Percentiles rank a stretch among this genome's conserved stretches.
Evolutionary conservation across 2,888 invertebrate species (phyloP).

Genomic region (Coenonympha glycerion): DNA sequence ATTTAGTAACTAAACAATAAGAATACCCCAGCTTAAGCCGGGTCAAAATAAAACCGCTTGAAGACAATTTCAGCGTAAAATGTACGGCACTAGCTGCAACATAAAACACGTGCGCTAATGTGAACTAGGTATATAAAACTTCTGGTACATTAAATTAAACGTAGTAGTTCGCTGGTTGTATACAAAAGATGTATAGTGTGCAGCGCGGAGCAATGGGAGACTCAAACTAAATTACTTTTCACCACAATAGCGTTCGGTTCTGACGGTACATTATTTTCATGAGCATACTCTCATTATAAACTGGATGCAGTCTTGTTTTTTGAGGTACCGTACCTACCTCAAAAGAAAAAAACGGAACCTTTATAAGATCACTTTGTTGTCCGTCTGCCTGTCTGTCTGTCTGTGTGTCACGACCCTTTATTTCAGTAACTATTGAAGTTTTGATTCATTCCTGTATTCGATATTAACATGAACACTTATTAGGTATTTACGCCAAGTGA

Average conservation of each 20-base stretch:
- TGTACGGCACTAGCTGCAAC: background rate
- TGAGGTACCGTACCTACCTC: too few species aligned
- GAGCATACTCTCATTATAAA: background rate
- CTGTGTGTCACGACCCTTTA: too few species aligned
- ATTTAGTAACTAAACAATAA: too few species aligned
- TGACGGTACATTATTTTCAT: background rate
- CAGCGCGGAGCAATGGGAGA: background rate
- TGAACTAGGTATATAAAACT: conserved; percentile 11
- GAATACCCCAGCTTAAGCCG: background rate
- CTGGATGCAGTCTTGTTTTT: too few species aligned
- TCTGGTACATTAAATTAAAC: conserved; percentile 11
- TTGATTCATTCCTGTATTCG: too few species aligned
- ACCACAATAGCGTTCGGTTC: conserved; percentile 7
- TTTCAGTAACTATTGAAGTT: too few species aligned
- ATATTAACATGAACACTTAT: too few species aligned
- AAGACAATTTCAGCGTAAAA: conserved; percentile 1
- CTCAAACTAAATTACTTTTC: conserved; percentile 12
- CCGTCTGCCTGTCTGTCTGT: too few species aligned
- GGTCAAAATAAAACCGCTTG: background rate
- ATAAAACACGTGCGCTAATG: conserved; percentile 3
- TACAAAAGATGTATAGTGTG: conserved; percentile 9
- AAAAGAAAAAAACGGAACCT: too few species aligned
- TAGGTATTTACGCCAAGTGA: too few species aligned
- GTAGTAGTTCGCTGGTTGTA: conserved; percentile 8
- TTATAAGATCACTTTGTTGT: too few species aligned